Percentiles rank a stretch among this genome's conserved stretches.
These are phyloP conservation scores for Antrozous pallidus DNA, from an alignment of 2,797 vertebrate genomes.

Conservation along the genomic window DNA sequence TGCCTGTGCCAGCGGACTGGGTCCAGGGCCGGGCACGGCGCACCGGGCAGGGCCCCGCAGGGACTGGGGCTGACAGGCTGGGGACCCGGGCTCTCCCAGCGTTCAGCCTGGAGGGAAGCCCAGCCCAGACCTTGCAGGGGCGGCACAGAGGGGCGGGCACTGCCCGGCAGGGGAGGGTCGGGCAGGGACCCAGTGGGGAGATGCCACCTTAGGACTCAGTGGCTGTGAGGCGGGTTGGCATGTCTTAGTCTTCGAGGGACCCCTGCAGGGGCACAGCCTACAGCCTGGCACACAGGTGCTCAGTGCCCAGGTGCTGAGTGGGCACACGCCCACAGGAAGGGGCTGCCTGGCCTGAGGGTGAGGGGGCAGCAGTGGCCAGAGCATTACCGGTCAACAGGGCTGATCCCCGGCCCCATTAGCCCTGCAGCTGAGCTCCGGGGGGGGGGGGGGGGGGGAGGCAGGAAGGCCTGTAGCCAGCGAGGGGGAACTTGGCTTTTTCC, in stretches of 20 bases:
- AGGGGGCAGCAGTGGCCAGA: not conserved
- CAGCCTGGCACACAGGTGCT: not conserved
- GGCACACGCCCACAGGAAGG: not conserved
- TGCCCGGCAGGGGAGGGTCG: not conserved
- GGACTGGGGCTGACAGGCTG: not conserved
- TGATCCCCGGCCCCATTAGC: not conserved
- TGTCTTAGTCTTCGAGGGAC: not conserved
- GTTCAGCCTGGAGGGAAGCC: not conserved
- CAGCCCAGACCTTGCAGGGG: not conserved
- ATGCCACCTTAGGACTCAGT: not conserved
- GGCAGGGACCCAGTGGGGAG: not conserved
- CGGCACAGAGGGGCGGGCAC: not conserved
- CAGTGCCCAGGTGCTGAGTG: rapidly evolving
- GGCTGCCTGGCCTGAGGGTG: not conserved
- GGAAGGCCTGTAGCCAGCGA: not conserved
- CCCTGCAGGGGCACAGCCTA: not conserved
- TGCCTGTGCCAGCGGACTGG: no score
- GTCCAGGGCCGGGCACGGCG: not conserved
- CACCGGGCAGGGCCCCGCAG: not conserved
- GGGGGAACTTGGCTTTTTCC: not conserved
- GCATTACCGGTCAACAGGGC: not conserved
- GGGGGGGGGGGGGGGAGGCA: not conserved
- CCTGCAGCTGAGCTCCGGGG: not conserved
- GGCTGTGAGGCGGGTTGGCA: not conserved
- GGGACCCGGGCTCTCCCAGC: not conserved